Conservation (phyloP, 1,140 invertebrate species). For the Branchinecta lindahli region DNA sequence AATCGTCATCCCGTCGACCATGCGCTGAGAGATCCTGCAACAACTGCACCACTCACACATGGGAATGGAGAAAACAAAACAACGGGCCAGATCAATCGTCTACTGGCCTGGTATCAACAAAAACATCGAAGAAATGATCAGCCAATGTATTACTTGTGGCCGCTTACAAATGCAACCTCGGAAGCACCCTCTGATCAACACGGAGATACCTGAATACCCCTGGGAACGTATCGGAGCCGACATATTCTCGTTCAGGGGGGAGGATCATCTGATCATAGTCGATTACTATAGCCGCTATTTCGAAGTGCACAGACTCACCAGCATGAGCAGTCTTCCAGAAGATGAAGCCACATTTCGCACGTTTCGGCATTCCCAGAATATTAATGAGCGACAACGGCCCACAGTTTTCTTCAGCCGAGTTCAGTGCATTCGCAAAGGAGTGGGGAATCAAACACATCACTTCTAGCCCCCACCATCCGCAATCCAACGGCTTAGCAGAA, state of each 20-base stretch:
- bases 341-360: constrained; percentile 25
- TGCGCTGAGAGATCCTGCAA: constrained; percentile 28
- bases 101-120: constrained; percentile 33
- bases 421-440: constrained; percentile 29
- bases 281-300: constrained; percentile 21
- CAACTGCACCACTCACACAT: constrained; percentile 33
- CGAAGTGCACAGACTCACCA: constrained; percentile 11
- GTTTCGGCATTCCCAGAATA: constrained; percentile 28
- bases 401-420: constrained; percentile 29
- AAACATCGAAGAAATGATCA: constrained; percentile 32
- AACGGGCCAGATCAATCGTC: constrained; percentile 29
- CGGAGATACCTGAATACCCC: constrained; percentile 26
- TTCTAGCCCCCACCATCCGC: constrained; percentile 19
- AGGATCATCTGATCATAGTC: constrained; percentile 14
- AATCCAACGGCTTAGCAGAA: constrained; percentile 31
- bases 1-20: constrained; percentile 29
- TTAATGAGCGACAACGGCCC: constrained; percentile 31
- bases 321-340: constrained; percentile 21
- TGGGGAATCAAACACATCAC: constrained; percentile 15
- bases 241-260: constrained; percentile 26
- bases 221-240: constrained; percentile 28
- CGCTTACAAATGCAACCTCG: constrained; percentile 25
- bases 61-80: constrained; percentile 31
- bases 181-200: constrained; percentile 28
- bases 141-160: constrained; percentile 30